Evolutionary conservation across 2,797 vertebrate species (phyloP).

Genomic region (Leptodactylus fallax): DNA sequence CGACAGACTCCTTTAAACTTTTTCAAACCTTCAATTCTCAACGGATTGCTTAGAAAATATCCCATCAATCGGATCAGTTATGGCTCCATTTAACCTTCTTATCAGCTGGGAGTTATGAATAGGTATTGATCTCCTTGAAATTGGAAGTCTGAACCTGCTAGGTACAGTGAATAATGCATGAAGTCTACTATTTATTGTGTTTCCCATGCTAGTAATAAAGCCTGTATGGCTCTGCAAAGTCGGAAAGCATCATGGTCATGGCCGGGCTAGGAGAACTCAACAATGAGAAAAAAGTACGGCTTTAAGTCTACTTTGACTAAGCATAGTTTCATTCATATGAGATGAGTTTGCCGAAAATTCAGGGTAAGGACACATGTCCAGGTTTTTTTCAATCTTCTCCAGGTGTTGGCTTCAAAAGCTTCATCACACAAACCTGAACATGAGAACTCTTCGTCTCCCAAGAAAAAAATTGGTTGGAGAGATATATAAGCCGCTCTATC

Average conservation of each 20-base stretch:
- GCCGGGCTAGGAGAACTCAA: neutral
- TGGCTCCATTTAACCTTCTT: neutral
- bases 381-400: too few relatives aligned
- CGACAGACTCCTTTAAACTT: too few relatives aligned
- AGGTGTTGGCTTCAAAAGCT: too few relatives aligned
- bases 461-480: too few relatives aligned
- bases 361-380: too few relatives aligned
- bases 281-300: neutral
- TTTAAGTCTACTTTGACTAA: too few relatives aligned
- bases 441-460: too few relatives aligned
- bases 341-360: too few relatives aligned
- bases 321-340: too few relatives aligned
- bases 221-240: neutral
- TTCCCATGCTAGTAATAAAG: slow-evolving; percentile 27
- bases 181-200: slow-evolving; percentile 8
- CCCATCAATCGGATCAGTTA: neutral
- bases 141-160: neutral
- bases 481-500: too few relatives aligned
- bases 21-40: neutral
- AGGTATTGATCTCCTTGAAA: slow-evolving; percentile 16
- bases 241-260: neutral
- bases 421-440: too few relatives aligned
- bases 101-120: slow-evolving; percentile 11
- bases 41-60: neutral
- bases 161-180: slow-evolving; percentile 11